These are phyloP conservation scores for Cygnus olor DNA, from an alignment of 2,797 vertebrate genomes.

Conservation along the genomic window DNA sequence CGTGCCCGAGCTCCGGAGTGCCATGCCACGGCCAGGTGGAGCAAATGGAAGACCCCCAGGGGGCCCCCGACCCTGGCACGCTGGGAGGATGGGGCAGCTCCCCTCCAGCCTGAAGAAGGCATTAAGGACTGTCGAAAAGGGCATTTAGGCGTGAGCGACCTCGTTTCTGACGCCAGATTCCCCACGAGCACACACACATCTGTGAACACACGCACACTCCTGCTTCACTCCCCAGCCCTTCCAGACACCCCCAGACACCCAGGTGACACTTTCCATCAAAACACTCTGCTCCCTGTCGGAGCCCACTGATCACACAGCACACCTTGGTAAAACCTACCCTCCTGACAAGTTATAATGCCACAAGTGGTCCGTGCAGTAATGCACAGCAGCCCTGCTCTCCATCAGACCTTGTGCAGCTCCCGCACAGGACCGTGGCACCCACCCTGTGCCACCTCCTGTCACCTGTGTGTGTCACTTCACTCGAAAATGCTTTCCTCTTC, in stretches of 20 bases:
- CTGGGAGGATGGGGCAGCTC: neutral
- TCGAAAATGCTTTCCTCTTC: neutral
- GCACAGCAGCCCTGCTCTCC: neutral
- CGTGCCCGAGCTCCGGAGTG: too few relatives aligned
- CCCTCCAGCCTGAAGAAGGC: neutral
- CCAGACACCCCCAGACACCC: neutral
- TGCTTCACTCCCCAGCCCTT: neutral
- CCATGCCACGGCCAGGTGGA: too few relatives aligned
- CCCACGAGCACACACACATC: neutral
- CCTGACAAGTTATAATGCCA: neutral
- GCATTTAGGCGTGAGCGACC: rapidly evolving
- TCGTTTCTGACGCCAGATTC: neutral
- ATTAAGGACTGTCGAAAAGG: neutral
- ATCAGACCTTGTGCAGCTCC: neutral
- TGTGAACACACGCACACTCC: neutral
- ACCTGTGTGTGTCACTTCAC: neutral
- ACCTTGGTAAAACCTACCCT: neutral
- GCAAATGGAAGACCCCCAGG: too few relatives aligned
- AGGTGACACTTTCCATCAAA: neutral
- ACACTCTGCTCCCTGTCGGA: neutral
- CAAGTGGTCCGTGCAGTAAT: rapidly evolving
- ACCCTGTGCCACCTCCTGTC: neutral
- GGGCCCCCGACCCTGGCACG: too few relatives aligned
- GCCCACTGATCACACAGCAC: neutral
- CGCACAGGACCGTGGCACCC: neutral